Evolutionary conservation across 1,140 invertebrate species (phyloP).

Genomic region (Cotesia chilonis): DNA sequence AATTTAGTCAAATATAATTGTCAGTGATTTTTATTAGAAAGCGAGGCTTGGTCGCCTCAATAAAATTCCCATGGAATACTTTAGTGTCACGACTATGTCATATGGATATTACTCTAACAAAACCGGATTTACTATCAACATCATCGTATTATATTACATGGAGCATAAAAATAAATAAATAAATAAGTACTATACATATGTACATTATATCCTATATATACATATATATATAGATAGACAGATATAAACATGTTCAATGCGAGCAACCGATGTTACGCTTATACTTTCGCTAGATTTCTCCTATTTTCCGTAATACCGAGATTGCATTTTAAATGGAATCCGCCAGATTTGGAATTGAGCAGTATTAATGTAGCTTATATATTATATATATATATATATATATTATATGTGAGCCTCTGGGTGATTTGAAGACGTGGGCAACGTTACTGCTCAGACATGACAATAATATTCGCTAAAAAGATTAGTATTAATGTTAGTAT

Average conservation of each 20-base stretch:
- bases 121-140: slow-evolving; percentile 21
- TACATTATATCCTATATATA: background rate
- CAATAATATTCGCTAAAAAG: background rate
- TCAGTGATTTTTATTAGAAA: no score
- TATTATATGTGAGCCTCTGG: slow-evolving; percentile 10
- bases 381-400: no score
- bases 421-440: slow-evolving; percentile 13
- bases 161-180: slow-evolving; percentile 15
- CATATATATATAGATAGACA: slow-evolving; percentile 4
- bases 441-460: slow-evolving; percentile 13
- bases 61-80: no score
- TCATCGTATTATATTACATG: slow-evolving; percentile 16
- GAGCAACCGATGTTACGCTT: slow-evolving; percentile 49
- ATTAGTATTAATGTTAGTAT: no score
- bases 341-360: slow-evolving; percentile 45
- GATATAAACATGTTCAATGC: slow-evolving; percentile 24
- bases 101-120: slow-evolving; percentile 1
- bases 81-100: no score
- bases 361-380: no score
- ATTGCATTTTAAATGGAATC: slow-evolving; percentile 58
- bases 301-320: slow-evolving; percentile 57
- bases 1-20: no score
- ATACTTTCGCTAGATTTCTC: slow-evolving; percentile 61
- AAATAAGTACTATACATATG: background rate
- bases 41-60: no score